Evolutionary conservation across 1,140 invertebrate genomes (phyloP).

Genomic region (Apis cerana): DNA sequence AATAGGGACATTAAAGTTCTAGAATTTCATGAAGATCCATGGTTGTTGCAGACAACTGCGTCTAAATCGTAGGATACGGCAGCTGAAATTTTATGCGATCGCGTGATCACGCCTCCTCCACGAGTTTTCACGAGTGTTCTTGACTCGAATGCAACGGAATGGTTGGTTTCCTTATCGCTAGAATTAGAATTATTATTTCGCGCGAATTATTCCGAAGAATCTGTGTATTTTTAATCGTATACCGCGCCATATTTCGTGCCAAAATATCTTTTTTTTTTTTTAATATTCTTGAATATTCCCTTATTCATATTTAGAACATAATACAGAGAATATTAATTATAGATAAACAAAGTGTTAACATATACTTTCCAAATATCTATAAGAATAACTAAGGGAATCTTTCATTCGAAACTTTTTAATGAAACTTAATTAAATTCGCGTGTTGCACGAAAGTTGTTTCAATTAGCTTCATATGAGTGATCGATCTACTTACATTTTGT

Average conservation of each 20-base stretch:
- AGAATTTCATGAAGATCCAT: constrained; percentile 28
- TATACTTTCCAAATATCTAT: neutral
- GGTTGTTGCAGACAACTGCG: constrained; percentile 4
- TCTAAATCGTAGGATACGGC: constrained; percentile 44
- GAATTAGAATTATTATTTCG: constrained; percentile 54
- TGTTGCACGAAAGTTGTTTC: neutral
- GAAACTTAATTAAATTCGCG: neutral
- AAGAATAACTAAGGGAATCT: neutral
- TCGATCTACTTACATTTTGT: too few relatives aligned
- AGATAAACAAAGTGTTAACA: too few relatives aligned
- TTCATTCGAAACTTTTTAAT: neutral
- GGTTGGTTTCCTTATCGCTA: constrained; percentile 39
- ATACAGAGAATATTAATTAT: too few relatives aligned
- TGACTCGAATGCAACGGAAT: constrained; percentile 24
- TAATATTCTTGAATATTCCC: too few relatives aligned
- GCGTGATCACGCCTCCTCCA: constrained; percentile 53
- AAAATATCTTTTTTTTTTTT: neutral
- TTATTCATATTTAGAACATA: too few relatives aligned
- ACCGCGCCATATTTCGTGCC: neutral
- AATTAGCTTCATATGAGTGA: neutral
- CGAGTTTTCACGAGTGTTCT: constrained; percentile 45
- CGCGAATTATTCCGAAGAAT: neutral
- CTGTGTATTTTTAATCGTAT: neutral
- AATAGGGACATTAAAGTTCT: neutral
- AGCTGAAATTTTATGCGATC: constrained; percentile 60